A percentile compares a stretch with the other conserved stretches of the same genome.
phyloP scores from a whole-genome alignment of 2,888 invertebrate species.

The Nomada flava region DNA sequence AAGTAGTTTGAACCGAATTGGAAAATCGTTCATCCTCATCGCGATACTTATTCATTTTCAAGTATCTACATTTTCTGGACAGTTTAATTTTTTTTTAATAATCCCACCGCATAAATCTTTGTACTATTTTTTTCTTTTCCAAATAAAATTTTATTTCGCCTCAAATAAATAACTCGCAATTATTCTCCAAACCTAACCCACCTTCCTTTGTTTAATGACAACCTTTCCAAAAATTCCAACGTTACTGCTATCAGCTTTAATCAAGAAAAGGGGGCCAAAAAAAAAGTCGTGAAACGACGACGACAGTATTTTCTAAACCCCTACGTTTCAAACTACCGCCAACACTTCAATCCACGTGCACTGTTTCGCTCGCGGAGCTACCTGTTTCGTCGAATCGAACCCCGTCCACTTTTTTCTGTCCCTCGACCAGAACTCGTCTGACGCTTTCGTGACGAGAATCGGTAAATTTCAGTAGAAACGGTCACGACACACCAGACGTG shows the following conservation, averaged over 20 bases:
- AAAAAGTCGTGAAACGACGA: background rate
- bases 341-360: slow-evolving; percentile 26
- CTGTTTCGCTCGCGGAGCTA: background rate
- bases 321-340: background rate
- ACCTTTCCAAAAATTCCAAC: background rate
- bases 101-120: too few species aligned
- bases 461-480: slow-evolving; percentile 27
- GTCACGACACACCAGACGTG: slow-evolving; percentile 53
- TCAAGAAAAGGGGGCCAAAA: too few species aligned
- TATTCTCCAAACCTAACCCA: background rate
- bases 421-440: background rate
- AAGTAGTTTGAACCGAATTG: background rate
- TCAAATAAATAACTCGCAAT: background rate
- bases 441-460: slow-evolving; percentile 21
- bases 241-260: background rate
- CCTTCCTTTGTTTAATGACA: background rate
- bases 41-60: background rate
- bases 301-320: background rate
- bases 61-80: too few species aligned
- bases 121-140: background rate
- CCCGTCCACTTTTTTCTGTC: background rate
- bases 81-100: too few species aligned
- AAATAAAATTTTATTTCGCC: background rate
- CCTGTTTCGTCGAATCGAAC: background rate
- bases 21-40: background rate